A percentile compares a stretch with the other conserved stretches of the same genome.
Evolutionary conservation across 92 coral and sea anemone species (phyloP).

Genomic region (Phymanthus crucifer): DNA sequence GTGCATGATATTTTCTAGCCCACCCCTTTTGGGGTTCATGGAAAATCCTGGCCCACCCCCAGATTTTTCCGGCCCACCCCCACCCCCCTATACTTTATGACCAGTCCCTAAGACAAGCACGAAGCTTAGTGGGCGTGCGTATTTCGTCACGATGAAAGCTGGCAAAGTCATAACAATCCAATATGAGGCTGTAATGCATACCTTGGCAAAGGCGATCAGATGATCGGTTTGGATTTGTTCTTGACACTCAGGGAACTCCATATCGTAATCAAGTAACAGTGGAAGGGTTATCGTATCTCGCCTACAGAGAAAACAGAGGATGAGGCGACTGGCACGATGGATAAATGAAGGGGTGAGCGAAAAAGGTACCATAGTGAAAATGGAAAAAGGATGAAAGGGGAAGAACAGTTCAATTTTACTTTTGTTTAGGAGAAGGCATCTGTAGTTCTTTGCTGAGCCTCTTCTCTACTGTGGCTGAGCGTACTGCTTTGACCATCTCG

Average conservation of each 20-base stretch:
- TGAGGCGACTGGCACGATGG: not conserved
- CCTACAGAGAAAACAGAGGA: not conserved
- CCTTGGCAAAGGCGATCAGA: slow-evolving; percentile 35
- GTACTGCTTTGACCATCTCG: slow-evolving; percentile 47
- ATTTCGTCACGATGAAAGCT: no score
- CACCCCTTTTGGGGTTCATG: no score
- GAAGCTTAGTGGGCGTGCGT: no score
- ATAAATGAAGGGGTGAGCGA: not conserved
- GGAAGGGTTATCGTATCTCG: slow-evolving; percentile 26
- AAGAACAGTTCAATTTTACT: not conserved
- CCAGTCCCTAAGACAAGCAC: no score
- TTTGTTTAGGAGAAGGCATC: slow-evolving; percentile 14
- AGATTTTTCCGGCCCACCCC: no score
- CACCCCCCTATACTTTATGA: no score
- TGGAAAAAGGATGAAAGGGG: no score
- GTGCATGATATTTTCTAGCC: no score
- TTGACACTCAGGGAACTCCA: slow-evolving; percentile 38
- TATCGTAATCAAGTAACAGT: slow-evolving; percentile 33
- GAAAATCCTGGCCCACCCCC: no score
- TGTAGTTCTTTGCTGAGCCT: slow-evolving; percentile 17
- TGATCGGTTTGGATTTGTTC: slow-evolving; percentile 27
- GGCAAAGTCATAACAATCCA: no score
- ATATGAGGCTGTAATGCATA: no score
- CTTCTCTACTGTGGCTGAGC: slow-evolving; percentile 20
- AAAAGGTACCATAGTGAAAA: no score